These are phyloP conservation scores for Mastacembelus armatus DNA, from an alignment of 2,797 vertebrate species.

Conservation along the genomic window DNA sequence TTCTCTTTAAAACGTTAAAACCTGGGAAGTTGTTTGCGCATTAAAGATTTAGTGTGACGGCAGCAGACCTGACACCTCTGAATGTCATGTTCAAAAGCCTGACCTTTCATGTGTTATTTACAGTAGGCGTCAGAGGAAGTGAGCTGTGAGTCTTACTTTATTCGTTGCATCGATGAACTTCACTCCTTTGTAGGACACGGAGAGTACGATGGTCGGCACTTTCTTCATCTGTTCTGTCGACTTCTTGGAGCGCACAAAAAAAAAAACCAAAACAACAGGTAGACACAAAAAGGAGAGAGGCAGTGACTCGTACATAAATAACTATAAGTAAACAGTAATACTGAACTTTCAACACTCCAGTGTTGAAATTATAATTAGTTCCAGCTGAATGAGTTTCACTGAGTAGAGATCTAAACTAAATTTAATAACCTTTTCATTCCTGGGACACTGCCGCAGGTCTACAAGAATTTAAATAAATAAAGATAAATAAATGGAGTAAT, in stretches of 20 bases:
- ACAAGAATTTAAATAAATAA: neutral
- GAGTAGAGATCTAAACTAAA: constrained; percentile 10
- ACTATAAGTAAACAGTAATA: neutral
- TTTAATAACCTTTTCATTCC: constrained; percentile 2
- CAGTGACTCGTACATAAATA: neutral
- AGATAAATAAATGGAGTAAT: neutral
- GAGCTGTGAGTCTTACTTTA: constrained; percentile 85
- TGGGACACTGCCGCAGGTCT: neutral
- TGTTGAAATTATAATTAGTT: neutral
- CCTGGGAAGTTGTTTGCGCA: neutral
- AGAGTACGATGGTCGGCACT: constrained; percentile 97
- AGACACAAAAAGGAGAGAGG: constrained; percentile 18
- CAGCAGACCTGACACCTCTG: constrained; percentile 13
- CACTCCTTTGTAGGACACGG: constrained; percentile 98
- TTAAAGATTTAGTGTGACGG: neutral
- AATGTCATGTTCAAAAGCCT: constrained; percentile 40
- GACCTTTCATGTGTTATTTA: constrained; percentile 58
- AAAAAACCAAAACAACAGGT: neutral
- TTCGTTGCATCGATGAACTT: constrained; percentile 99
- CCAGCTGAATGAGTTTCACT: neutral
- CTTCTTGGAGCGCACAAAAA: constrained; percentile 86
- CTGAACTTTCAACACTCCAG: neutral
- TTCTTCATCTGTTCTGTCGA: constrained; percentile 99
- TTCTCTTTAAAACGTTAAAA: neutral
- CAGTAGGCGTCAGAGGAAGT: constrained; percentile 9